Evolutionary conservation across 2,888 invertebrate species (phyloP).

Genomic region (Sericinus montela): DNA sequence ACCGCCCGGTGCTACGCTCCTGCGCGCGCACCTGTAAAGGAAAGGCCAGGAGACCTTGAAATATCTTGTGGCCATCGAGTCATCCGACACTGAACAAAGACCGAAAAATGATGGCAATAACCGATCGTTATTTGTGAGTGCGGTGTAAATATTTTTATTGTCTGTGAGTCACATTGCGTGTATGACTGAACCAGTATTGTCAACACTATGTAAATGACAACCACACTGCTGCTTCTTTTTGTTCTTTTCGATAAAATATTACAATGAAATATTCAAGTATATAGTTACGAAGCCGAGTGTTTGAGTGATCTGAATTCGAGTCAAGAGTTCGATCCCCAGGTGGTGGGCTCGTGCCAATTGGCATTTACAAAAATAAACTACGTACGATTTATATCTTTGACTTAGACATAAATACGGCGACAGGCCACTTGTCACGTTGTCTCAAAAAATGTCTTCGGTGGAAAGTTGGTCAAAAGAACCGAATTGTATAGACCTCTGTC

Average conservation of each 20-base stretch:
- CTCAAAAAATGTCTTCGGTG: no score
- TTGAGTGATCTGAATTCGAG: no score
- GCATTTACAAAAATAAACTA: no score
- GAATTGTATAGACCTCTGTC: no score
- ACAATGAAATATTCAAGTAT: not conserved
- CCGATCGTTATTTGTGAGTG: conserved; percentile 5
- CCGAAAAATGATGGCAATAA: conserved; percentile 4
- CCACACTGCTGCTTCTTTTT: not conserved
- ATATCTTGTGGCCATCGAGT: not conserved
- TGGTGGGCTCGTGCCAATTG: no score
- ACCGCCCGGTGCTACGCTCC: no score
- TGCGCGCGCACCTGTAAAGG: not conserved
- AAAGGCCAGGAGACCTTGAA: not conserved
- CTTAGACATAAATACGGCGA: no score
- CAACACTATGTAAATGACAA: conserved; percentile 3
- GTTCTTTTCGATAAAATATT: not conserved
- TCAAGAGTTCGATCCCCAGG: no score
- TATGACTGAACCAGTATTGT: conserved; percentile 1
- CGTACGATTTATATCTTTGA: no score
- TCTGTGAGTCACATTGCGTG: conserved; percentile 2
- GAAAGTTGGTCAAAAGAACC: no score
- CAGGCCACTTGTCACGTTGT: no score
- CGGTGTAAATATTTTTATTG: conserved; percentile 12
- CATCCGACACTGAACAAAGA: conserved; percentile 12
- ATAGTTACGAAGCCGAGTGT: no score